Base-by-base conservation (phyloP, 2,113 vertebrate genomes). In the Myocastor coypus region DNA sequence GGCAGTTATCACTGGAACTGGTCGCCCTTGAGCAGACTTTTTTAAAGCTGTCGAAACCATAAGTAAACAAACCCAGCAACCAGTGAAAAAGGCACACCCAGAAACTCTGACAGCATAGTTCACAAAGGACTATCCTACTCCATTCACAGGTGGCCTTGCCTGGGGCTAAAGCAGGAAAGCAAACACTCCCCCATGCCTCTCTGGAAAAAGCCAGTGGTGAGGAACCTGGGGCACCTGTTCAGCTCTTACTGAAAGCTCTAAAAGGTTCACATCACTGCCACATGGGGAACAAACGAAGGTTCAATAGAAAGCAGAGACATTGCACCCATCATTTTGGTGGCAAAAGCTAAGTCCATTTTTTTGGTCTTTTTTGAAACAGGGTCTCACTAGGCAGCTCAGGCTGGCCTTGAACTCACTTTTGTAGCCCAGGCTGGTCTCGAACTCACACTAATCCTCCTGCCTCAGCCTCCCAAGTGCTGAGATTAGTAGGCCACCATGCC, bases 31-130 rank as follows among this genome's bases (percentile, higher is more conserved):
- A 82, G 81, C 57, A 3, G 10, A 14, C 16, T 88, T 85, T 92
- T 86, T 63, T 13, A 26, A 94, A 78, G 55, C 90, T 94, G 94
- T 86, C 12, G 90, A 98, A 97, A 98, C 95, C 90, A 83, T 94
- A 95, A 95, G 94, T 94, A 97, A 98, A 98, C 85, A 97, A 95
- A 96, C 30, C 69, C 61, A 85, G 59, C 92, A 85, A 90, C 93
- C 83, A 97, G 75, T 95, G 94, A 96, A 96, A 97, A 97, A 92
- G 5, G 87, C 97, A 98, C 97, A 93, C 98, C 98, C 98, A 98
- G 98, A 98, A 98, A 98, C 98, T 98, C 42, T 96, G 66, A 97
- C 97, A 93, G 97, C 96, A 94, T 9, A 32, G 93, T 86, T 96
- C 86, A 92, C 92, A 96, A 78, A 3, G 77, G 63, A 64, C 90